A percentile compares a stretch with the other conserved stretches of the same genome.
phyloP scores from a whole-genome alignment of 64 coral and sea anemone genomes.

The Acropora yongei region DNA sequence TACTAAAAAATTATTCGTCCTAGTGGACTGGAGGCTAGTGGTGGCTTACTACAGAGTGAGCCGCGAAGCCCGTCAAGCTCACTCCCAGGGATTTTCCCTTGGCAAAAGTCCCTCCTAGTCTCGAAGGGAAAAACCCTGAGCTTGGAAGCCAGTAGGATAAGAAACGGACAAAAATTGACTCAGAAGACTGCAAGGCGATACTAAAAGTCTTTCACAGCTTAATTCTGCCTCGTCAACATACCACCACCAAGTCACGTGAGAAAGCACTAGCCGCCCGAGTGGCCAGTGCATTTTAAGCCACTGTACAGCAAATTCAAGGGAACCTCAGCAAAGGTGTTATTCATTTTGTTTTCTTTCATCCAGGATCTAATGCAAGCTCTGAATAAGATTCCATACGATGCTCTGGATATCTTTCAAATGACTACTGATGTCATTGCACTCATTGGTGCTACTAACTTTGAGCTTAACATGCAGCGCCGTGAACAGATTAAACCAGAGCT shows the following conservation, averaged over 20 bases:
- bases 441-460: conserved; percentile 42
- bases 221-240: neutral
- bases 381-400: conserved; percentile 31
- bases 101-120: neutral
- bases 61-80: neutral
- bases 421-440: conserved; percentile 52
- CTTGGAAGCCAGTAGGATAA: neutral
- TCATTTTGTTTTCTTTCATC: conserved; percentile 10
- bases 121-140: neutral
- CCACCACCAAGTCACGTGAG: neutral
- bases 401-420: neutral
- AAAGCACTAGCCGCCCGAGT: too few relatives aligned
- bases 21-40: too few relatives aligned
- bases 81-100: neutral
- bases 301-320: conserved; percentile 35
- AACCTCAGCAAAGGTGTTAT: conserved; percentile 29
- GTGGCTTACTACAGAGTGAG: neutral
- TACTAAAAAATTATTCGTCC: too few relatives aligned
- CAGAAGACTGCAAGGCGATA: neutral
- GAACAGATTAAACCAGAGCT: conserved; percentile 18
- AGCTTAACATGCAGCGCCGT: conserved; percentile 30
- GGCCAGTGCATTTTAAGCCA: neutral
- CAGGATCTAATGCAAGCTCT: conserved; percentile 5
- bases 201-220: neutral
- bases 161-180: neutral